Evolutionary conservation across 2,113 vertebrate species (phyloP), one percentile per base, ranked within the genome.

Genomic region (Numida meleagris): DNA sequence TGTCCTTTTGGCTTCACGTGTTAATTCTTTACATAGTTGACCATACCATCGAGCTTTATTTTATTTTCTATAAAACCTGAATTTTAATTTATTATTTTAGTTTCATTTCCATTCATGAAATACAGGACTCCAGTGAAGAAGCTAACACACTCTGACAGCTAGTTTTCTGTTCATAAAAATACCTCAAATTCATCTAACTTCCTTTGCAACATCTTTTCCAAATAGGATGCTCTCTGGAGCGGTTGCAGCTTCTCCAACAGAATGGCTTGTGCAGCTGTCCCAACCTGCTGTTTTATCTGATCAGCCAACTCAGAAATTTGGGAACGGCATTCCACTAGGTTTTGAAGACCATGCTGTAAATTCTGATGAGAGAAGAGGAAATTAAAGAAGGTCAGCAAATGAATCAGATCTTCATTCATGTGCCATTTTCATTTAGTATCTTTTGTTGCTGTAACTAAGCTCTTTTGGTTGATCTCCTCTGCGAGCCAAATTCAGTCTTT

Each of bases 141-240:
- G n/a, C 14, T n/a, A 51, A 25, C 4, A 36, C 10, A 42, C 48
- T 75, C 6, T 42, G 66, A 70, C 78, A 93, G 59, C 42, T 78
- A 77, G 89, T 27, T 21, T 42, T 88, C 46, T 45, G 61, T 20
- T 74, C 2, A 67, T 24, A 92, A 58, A 83, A 29, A 29, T 92
- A 99, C 99, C 98, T 98, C 97, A 78, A 98, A 96, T 43, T 98
- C 97, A 46, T 94, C 83, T 82, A 96, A 87, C 87, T 97, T 98
- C 86, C 68, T 82, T 38, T 94, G 93, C 46, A 99, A 89, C 48
- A 90, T 96, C 91, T 96, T 97, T 75, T 98, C 95, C 94, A 99
- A 93, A 95, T 97, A 98, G 57, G 96, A 87, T 62, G 98, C 95
- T 33, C 97, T 98, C 36, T 98, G 98, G 16, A 98, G 97, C 23